A percentile compares a stretch with the other conserved stretches of the same genome.
These are phyloP conservation scores for Mellilla xanthometata DNA, from an alignment of 2,888 invertebrate genomes.

Conservation along the genomic window DNA sequence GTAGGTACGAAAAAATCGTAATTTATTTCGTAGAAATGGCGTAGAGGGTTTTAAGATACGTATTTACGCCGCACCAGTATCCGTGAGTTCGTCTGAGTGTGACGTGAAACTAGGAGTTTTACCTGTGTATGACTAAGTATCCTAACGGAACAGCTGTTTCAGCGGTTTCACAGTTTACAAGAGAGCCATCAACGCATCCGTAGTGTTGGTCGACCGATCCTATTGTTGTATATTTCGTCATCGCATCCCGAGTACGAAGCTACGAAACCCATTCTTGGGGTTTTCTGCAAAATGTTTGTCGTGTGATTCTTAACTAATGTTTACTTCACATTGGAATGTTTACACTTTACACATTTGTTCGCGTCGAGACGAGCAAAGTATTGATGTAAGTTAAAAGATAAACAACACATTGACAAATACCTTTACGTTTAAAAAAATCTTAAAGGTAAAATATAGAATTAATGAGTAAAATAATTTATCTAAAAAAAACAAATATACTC, in stretches of 20 bases:
- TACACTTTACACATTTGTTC: slow-evolving; percentile 43
- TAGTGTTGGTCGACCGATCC: neutral
- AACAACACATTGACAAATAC: slow-evolving; percentile 17
- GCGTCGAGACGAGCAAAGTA: slow-evolving; percentile 31
- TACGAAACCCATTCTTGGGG: slow-evolving; percentile 8
- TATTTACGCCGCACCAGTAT: slow-evolving; percentile 17
- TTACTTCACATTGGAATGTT: slow-evolving; percentile 43
- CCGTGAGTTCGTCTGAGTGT: slow-evolving; percentile 5
- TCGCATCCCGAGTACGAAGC: slow-evolving; percentile 4
- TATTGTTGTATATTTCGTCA: slow-evolving; percentile 7
- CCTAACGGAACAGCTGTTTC: slow-evolving; percentile 27
- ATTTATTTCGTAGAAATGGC: slow-evolving; percentile 13
- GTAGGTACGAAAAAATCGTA: slow-evolving; percentile 25
- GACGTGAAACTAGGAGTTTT: slow-evolving; percentile 5
- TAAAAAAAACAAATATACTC: too few species aligned
- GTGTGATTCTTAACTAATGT: slow-evolving; percentile 46
- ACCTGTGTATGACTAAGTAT: slow-evolving; percentile 24
- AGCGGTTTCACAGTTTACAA: slow-evolving; percentile 20
- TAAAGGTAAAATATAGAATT: slow-evolving; percentile 18
- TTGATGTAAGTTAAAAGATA: slow-evolving; percentile 20
- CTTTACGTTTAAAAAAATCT: too few species aligned
- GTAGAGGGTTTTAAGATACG: slow-evolving; percentile 1
- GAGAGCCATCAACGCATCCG: slow-evolving; percentile 9
- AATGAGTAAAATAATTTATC: neutral
- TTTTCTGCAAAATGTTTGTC: slow-evolving; percentile 38